Evolutionary conservation across 2,888 invertebrate genomes (phyloP).

Genomic region (Cerceris ruficornis): DNA sequence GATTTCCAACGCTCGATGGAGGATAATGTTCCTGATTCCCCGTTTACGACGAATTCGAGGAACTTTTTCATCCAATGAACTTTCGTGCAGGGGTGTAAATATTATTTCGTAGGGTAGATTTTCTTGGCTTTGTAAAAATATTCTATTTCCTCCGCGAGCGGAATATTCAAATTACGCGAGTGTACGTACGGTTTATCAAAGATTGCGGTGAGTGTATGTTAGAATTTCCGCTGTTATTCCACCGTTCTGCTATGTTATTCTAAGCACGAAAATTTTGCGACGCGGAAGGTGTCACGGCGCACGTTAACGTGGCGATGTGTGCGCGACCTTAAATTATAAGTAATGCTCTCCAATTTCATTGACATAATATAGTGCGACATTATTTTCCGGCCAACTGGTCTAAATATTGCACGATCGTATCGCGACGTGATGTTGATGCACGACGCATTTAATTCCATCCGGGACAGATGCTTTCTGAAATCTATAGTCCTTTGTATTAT

Average conservation of each 20-base stretch:
- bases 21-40: not conserved
- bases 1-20: conserved; percentile 19
- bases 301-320: conserved; percentile 11
- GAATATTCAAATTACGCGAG: not conserved
- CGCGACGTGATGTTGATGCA: not conserved
- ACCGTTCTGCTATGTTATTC: not conserved
- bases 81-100: not conserved
- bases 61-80: not conserved
- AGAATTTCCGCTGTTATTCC: not conserved
- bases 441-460: not conserved
- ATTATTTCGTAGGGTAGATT: not conserved
- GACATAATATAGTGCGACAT: not conserved
- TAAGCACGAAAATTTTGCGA: conserved; percentile 5
- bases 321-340: conserved; percentile 5
- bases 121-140: not conserved
- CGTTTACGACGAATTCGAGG: not conserved
- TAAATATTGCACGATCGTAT: not conserved
- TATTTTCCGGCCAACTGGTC: not conserved
- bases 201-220: not conserved
- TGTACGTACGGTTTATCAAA: not conserved
- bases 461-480: not conserved
- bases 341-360: conserved; percentile 14
- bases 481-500: not conserved
- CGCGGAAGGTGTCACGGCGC: not conserved
- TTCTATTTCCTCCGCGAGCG: not conserved